phyloP scores from a whole-genome alignment of 2,797 vertebrate species.

The Erpetoichthys calabaricus region DNA sequence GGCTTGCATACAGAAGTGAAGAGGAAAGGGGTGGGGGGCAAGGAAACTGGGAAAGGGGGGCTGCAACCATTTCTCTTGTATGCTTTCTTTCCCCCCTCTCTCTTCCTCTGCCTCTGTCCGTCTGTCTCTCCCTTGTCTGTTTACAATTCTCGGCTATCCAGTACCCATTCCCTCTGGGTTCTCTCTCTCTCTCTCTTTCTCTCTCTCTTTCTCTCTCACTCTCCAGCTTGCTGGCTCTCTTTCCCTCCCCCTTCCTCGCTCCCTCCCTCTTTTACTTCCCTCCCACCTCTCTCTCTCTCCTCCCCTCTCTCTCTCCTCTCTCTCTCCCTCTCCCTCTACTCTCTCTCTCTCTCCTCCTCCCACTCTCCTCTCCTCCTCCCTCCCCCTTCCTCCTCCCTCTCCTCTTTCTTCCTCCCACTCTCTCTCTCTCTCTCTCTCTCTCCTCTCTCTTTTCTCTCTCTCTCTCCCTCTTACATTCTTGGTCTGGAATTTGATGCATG shows the following conservation, averaged over 20 bases:
- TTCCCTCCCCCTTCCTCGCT: constrained; percentile 6
- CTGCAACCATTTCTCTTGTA: constrained; percentile 20
- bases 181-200: constrained; percentile 33
- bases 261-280: constrained; percentile 23
- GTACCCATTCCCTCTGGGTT: constrained; percentile 27
- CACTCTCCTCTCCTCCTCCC: constrained; percentile 7
- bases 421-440: constrained; percentile 28
- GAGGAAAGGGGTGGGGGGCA: constrained; percentile 28
- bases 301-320: constrained; percentile 26
- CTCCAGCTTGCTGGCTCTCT: constrained; percentile 11
- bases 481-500: constrained; percentile 11
- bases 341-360: constrained; percentile 17
- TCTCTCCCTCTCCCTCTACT: constrained; percentile 16
- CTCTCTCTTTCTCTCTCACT: constrained; percentile 17
- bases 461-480: constrained; percentile 13
- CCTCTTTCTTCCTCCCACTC: constrained; percentile 18
- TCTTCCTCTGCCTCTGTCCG: constrained; percentile 17
- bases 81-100: constrained; percentile 16
- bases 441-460: background rate
- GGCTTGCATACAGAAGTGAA: constrained; percentile 29
- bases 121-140: constrained; percentile 26
- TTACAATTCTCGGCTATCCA: too few relatives aligned
- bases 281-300: constrained; percentile 27
- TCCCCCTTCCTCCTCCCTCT: constrained; percentile 16
- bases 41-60: constrained; percentile 22